A percentile compares a stretch with the other conserved stretches of the same genome.
Conservation (phyloP, 2,888 invertebrate species). For the Erannis defoliaria region DNA sequence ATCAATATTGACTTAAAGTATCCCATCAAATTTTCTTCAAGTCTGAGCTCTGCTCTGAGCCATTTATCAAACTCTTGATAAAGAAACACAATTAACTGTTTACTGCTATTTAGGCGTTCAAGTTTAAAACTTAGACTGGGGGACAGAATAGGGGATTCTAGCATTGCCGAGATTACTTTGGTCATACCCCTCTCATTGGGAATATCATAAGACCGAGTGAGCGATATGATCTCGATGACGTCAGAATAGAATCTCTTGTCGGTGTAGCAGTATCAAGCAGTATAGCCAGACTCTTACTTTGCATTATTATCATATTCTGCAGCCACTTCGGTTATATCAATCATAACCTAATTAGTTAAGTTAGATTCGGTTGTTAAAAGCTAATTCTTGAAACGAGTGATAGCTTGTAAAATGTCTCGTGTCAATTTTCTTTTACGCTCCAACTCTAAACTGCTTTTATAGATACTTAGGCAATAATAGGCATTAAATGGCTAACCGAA, state of each 20-base stretch:
- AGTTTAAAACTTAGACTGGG: constrained; percentile 22
- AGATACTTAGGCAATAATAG: constrained; percentile 1
- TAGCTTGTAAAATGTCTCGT: constrained; percentile 9
- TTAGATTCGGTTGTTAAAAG: background rate
- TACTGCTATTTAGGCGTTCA: constrained; percentile 37
- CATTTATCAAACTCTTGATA: constrained; percentile 55
- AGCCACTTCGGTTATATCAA: constrained; percentile 36
- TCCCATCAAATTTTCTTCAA: constrained; percentile 50
- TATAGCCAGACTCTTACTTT: constrained; percentile 15
- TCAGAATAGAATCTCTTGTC: background rate
- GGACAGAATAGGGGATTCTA: constrained; percentile 43
- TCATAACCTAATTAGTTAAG: background rate
- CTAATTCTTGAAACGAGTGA: background rate
- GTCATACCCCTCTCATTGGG: too few species aligned
- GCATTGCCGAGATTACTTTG: background rate
- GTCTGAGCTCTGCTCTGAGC: constrained; percentile 51
- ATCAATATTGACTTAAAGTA: constrained; percentile 54
- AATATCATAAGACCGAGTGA: too few species aligned
- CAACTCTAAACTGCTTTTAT: constrained; percentile 9
- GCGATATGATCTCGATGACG: too few species aligned
- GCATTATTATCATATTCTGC: constrained; percentile 3
- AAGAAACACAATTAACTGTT: constrained; percentile 55
- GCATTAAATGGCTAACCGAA: too few species aligned
- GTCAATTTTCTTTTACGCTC: constrained; percentile 7
- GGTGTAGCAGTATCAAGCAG: background rate